Conservation (phyloP, 1,140 invertebrate species). For the Himalopsyche phryganea region DNA sequence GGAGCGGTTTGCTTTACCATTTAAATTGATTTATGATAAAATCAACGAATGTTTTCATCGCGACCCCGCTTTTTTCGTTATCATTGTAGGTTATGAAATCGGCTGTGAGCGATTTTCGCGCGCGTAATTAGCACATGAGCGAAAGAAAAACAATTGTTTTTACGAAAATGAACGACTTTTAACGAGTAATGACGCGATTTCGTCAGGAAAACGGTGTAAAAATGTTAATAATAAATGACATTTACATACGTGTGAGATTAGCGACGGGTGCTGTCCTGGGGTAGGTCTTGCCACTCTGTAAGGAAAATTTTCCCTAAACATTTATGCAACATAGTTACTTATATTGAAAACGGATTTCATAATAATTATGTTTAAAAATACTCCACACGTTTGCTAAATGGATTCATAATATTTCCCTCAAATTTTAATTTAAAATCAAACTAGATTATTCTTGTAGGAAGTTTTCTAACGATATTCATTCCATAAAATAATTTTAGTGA, state of each 20-base stretch:
- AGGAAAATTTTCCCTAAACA: too few species aligned
- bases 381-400: too few species aligned
- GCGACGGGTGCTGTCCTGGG: slow-evolving; percentile 23
- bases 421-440: too few species aligned
- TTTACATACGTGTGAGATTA: slow-evolving; percentile 31
- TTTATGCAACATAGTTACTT: too few species aligned
- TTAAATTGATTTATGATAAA: slow-evolving; percentile 14
- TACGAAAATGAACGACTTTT: slow-evolving; percentile 12
- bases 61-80: slow-evolving; percentile 7
- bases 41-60: slow-evolving; percentile 7
- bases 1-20: slow-evolving; percentile 23
- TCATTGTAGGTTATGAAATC: slow-evolving; percentile 23
- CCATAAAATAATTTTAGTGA: too few species aligned
- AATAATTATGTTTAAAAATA: too few species aligned
- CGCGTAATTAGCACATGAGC: background rate
- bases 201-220: slow-evolving; percentile 17
- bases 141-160: background rate
- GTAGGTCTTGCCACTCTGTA: slow-evolving; percentile 14
- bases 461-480: too few species aligned
- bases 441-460: too few species aligned
- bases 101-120: slow-evolving; percentile 6
- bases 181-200: slow-evolving; percentile 12
- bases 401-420: too few species aligned
- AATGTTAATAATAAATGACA: slow-evolving; percentile 36
- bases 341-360: too few species aligned